phyloP scores from a whole-genome alignment of 1,140 invertebrate species.

The Polypedilum vanderplanki region DNA sequence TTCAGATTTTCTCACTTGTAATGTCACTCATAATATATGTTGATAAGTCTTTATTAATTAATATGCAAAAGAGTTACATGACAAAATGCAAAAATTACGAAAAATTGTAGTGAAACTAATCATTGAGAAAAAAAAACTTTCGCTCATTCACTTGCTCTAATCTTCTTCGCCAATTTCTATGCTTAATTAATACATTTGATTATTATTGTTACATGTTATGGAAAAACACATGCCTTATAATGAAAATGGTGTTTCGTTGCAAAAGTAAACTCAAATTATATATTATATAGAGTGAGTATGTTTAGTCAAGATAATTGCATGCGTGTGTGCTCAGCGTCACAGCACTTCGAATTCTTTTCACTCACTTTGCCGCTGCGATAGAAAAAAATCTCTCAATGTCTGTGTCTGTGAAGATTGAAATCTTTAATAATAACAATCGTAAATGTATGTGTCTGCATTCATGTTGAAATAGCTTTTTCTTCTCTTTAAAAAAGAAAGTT shows the following conservation, averaged over 20 bases:
- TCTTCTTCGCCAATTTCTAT: constrained; percentile 15
- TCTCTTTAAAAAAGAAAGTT: constrained; percentile 3
- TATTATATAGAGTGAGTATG: too few species aligned
- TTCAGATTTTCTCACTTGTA: too few species aligned
- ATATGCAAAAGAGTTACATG: neutral
- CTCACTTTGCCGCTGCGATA: neutral
- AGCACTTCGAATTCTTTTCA: neutral
- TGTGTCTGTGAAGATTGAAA: neutral
- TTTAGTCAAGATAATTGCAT: neutral
- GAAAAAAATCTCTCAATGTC: constrained; percentile 7
- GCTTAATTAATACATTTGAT: constrained; percentile 5
- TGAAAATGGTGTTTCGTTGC: too few species aligned
- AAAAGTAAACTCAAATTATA: too few species aligned
- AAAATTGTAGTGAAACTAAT: constrained; percentile 20
- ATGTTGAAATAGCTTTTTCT: too few species aligned
- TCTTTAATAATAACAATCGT: neutral
- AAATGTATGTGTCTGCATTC: neutral
- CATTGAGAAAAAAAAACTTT: constrained; percentile 23
- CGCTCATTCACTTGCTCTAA: neutral
- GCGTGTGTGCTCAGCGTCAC: neutral
- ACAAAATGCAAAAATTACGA: neutral
- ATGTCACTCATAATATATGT: too few species aligned
- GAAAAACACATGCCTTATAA: neutral
- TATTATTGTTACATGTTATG: neutral
- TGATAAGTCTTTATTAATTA: too few species aligned